Percentiles rank a stretch among this genome's conserved stretches.
These are phyloP conservation scores for Smutsia temminckii DNA, from an alignment of 2,797 vertebrate genomes.

Conservation along the genomic window DNA sequence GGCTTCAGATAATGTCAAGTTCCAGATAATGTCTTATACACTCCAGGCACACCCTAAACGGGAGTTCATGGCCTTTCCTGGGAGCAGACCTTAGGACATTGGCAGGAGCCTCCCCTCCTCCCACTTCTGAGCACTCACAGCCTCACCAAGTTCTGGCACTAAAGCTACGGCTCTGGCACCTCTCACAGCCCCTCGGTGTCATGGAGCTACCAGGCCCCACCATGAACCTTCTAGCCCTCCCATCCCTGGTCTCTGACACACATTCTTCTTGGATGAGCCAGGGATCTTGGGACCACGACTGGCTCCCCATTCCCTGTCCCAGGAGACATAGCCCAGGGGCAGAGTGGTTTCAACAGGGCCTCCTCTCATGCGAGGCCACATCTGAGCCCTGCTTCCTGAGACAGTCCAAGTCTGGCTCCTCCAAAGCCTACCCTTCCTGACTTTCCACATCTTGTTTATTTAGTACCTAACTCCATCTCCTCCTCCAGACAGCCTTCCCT, in stretches of 20 bases:
- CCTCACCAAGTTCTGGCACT: not conserved
- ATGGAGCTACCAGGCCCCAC: not conserved
- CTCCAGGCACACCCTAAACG: too few relatives aligned
- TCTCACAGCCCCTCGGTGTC: not conserved
- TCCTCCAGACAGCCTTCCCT: conserved; percentile 28
- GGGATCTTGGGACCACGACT: not conserved
- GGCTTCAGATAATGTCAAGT: not conserved
- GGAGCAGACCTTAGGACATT: not conserved
- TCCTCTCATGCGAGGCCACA: not conserved
- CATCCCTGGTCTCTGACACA: not conserved
- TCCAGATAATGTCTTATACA: not conserved
- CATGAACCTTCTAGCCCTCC: not conserved
- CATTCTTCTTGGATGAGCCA: not conserved
- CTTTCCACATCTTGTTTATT: not conserved
- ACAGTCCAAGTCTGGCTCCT: not conserved
- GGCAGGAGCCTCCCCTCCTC: not conserved
- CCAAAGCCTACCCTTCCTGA: not conserved
- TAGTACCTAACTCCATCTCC: not conserved
- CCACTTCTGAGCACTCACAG: not conserved
- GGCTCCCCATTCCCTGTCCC: not conserved
- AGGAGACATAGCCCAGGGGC: not conserved
- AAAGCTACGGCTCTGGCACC: not conserved
- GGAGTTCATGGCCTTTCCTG: not conserved
- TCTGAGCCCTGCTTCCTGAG: not conserved
- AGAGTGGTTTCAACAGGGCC: not conserved